phyloP scores from a whole-genome alignment of 23 tunicate genomes.

The Clavelina lepadiformis region DNA sequence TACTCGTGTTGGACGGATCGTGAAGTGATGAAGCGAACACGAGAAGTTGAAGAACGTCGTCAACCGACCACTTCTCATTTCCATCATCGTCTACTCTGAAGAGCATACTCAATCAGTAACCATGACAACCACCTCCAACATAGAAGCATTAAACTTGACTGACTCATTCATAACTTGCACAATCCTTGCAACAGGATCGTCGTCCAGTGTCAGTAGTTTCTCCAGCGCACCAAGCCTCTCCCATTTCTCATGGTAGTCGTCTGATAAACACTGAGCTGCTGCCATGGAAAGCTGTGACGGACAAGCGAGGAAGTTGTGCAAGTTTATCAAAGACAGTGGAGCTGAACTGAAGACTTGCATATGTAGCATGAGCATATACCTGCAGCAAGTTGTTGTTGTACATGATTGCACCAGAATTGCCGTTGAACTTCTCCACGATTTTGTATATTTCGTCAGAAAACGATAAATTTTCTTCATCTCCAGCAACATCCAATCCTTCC shows the following conservation, averaged over 20 bases:
- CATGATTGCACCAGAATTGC: slow-evolving; percentile 54
- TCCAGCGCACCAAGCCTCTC: slow-evolving; percentile 9
- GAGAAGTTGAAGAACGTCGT: slow-evolving; percentile 10
- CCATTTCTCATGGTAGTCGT: slow-evolving; percentile 22
- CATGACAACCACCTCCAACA: not conserved
- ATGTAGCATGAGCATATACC: too few relatives aligned
- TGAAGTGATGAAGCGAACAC: slow-evolving; percentile 7
- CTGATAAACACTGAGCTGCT: slow-evolving; percentile 18
- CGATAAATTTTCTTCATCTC: not conserved
- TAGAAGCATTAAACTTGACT: not conserved
- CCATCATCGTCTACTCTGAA: slow-evolving; percentile 8
- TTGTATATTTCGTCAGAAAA: slow-evolving; percentile 6
- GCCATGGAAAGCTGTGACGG: slow-evolving; percentile 28
- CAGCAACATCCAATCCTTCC: slow-evolving; percentile 12
- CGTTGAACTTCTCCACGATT: slow-evolving; percentile 26
- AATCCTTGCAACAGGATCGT: slow-evolving; percentile 17
- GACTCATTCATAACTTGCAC: slow-evolving; percentile 18
- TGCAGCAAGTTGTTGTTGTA: slow-evolving; percentile 45
- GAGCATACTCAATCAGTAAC: not conserved
- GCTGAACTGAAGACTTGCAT: too few relatives aligned
- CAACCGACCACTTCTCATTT: slow-evolving; percentile 12
- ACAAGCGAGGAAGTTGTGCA: not conserved
- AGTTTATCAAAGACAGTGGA: not conserved
- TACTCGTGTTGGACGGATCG: slow-evolving; percentile 11
- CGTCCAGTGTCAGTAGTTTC: slow-evolving; percentile 28